Evolutionary conservation across 2,888 invertebrate genomes (phyloP).

Genomic region (Lycocerus yunnanus): DNA sequence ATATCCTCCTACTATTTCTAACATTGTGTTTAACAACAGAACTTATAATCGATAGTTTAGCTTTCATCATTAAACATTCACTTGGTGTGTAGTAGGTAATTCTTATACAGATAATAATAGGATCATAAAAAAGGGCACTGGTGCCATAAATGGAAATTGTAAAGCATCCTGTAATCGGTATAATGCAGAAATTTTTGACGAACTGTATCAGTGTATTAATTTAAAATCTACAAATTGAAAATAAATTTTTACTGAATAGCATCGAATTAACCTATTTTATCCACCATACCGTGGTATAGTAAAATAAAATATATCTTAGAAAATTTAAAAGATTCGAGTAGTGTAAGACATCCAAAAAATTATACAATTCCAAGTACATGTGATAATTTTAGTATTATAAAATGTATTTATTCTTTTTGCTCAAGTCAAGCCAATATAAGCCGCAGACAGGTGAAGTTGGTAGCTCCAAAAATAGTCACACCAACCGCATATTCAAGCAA

Average conservation of each 20-base stretch:
- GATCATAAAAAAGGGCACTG: neutral
- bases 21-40: neutral
- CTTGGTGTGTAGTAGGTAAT: neutral
- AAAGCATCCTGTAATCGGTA: neutral
- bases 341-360: neutral
- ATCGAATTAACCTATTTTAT: neutral
- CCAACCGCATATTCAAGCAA: slow-evolving; percentile 19
- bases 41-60: neutral
- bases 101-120: neutral
- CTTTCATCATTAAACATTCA: neutral
- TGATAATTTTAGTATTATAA: neutral
- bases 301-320: neutral
- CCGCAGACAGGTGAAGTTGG: slow-evolving; percentile 32
- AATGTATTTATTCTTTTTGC: neutral
- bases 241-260: neutral
- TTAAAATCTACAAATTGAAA: neutral
- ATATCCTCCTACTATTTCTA: neutral
- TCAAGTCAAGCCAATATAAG: neutral
- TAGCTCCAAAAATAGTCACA: slow-evolving; percentile 29
- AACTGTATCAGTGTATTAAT: neutral
- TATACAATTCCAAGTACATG: neutral
- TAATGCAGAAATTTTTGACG: neutral
- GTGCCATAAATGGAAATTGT: neutral
- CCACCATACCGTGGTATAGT: neutral
- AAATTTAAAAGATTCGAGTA: neutral